phyloP scores from a whole-genome alignment of 2,888 invertebrate species.

The Acrobasis suavella region DNA sequence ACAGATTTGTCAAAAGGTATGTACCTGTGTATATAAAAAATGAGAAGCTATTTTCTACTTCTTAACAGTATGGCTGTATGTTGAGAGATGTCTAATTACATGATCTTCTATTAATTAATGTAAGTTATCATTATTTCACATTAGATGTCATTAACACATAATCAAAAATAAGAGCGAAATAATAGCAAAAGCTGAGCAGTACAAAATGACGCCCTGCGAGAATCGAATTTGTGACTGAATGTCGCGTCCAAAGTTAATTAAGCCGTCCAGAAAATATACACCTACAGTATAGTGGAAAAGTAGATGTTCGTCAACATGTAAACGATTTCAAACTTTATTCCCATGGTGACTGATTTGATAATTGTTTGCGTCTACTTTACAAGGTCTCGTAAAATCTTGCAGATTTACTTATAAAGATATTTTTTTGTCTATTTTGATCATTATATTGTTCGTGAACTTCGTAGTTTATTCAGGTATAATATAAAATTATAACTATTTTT shows the following conservation, averaged over 20 bases:
- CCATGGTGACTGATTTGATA: background rate
- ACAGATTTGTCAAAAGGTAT: too few species aligned
- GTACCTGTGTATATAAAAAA: too few species aligned
- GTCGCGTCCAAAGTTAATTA: conserved; percentile 45
- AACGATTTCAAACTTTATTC: conserved; percentile 6
- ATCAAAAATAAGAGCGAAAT: background rate
- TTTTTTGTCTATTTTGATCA: too few species aligned
- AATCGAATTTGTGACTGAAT: conserved; percentile 48
- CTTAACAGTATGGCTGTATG: too few species aligned
- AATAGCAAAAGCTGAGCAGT: conserved; percentile 14
- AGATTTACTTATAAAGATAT: too few species aligned
- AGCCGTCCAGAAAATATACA: conserved; percentile 38
- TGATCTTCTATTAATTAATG: too few species aligned
- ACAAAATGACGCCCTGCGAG: conserved; percentile 30
- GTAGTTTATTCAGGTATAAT: too few species aligned
- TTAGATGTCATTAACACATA: background rate
- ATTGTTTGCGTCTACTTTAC: conserved; percentile 1
- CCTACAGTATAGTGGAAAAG: conserved; percentile 13
- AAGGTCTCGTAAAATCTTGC: background rate
- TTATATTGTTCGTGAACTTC: too few species aligned
- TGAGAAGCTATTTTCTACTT: too few species aligned
- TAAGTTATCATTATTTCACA: too few species aligned
- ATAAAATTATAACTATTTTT: too few species aligned
- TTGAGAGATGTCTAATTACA: too few species aligned
- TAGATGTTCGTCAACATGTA: background rate